These are phyloP conservation scores for Oryzias celebensis DNA, from an alignment of 2,113 vertebrate genomes.

Conservation along the genomic window DNA sequence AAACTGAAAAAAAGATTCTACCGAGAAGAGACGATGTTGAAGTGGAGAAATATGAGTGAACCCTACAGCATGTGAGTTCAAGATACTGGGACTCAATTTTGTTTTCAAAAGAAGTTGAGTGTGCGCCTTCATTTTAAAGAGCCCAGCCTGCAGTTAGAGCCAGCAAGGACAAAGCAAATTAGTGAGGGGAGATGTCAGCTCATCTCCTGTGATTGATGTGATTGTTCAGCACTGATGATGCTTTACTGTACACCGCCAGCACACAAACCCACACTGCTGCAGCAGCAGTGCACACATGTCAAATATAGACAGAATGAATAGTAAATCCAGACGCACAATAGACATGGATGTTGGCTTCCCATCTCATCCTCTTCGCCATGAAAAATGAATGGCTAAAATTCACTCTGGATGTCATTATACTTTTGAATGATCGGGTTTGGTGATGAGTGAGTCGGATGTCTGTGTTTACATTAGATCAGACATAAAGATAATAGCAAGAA, in stretches of 20 bases:
- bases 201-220: conserved; percentile 71
- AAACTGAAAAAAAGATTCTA: conserved; percentile 35
- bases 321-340: neutral
- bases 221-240: conserved; percentile 57
- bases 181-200: conserved; percentile 66
- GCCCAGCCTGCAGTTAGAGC: conserved; percentile 54
- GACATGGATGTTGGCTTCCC: conserved; percentile 28
- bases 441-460: neutral
- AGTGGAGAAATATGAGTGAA: conserved; percentile 11
- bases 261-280: neutral
- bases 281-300: neutral
- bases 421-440: conserved; percentile 6
- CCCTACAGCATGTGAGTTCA: conserved; percentile 7
- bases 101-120: conserved; percentile 26
- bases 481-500: conserved; percentile 28
- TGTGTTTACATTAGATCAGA: conserved; percentile 19
- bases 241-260: conserved; percentile 45
- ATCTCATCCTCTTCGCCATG: conserved; percentile 63
- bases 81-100: conserved; percentile 35
- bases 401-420: conserved; percentile 51
- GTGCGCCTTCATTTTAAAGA: conserved; percentile 45
- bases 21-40: conserved; percentile 28
- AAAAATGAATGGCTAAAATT: conserved; percentile 70
- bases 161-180: conserved; percentile 53
- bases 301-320: neutral